Evolutionary conservation across 92 coral and sea anemone genomes (phyloP).

Genomic region (Pocillopora grandis): DNA sequence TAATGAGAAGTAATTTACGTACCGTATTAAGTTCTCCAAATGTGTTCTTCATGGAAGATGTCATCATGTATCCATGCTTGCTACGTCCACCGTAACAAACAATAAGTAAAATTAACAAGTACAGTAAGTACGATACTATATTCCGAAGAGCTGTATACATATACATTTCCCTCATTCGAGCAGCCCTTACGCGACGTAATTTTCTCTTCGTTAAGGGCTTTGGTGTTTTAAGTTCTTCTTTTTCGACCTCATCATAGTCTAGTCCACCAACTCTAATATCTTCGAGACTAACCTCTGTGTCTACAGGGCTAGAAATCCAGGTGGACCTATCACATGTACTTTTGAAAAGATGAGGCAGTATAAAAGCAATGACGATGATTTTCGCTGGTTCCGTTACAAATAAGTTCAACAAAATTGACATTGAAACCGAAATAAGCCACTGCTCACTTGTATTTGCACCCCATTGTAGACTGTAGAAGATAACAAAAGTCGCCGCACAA

Average conservation of each 20-base stretch:
- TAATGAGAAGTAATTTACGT: background rate
- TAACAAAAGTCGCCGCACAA: constrained; percentile 44
- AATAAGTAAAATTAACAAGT: constrained; percentile 36
- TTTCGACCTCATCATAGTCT: background rate
- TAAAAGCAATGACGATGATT: constrained; percentile 30
- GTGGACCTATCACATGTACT: background rate
- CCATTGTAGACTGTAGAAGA: constrained; percentile 62
- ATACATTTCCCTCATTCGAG: constrained; percentile 35
- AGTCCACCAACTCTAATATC: background rate
- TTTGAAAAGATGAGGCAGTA: constrained; percentile 20
- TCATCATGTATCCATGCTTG: constrained; percentile 30
- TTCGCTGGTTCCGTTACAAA: constrained; percentile 45
- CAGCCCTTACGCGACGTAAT: constrained; percentile 26
- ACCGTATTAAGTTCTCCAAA: constrained; percentile 19
- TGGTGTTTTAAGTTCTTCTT: constrained; percentile 29
- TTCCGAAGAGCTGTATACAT: constrained; percentile 36
- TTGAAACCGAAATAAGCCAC: constrained; percentile 53
- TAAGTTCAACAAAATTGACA: constrained; percentile 48
- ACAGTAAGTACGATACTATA: constrained; percentile 40
- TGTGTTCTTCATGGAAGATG: constrained; percentile 35
- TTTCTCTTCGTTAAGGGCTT: constrained; percentile 51
- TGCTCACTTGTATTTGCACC: constrained; percentile 44
- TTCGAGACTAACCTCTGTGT: background rate
- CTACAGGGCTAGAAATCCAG: background rate
- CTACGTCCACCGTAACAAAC: constrained; percentile 54